Conservation (phyloP, 1,140 invertebrate genomes). For the Ridgeia piscesae region DNA sequence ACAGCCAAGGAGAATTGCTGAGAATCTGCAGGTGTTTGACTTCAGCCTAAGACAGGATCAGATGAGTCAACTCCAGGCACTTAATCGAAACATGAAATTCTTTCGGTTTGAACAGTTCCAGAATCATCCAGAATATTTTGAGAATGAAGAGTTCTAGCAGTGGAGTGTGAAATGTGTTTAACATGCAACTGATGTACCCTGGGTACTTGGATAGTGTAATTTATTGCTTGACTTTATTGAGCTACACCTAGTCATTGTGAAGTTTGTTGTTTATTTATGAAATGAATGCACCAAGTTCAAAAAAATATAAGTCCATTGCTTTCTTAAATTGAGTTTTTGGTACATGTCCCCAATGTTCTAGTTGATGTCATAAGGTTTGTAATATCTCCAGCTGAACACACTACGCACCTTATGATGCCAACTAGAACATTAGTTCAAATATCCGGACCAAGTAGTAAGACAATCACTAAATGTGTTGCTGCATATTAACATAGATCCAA, state of each 20-base stretch:
- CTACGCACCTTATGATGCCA: no score
- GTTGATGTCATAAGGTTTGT: no score
- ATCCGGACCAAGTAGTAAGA: no score
- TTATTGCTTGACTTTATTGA: background rate
- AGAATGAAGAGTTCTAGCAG: constrained; percentile 41
- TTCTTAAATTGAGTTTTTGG: no score
- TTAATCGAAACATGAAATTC: constrained; percentile 39
- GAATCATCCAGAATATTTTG: constrained; percentile 41
- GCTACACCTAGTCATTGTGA: background rate
- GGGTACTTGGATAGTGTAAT: background rate
- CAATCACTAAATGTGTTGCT: no score
- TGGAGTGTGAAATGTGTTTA: background rate
- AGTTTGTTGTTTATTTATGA: background rate
- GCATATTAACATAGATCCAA: no score
- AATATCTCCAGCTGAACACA: no score
- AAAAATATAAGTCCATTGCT: no score
- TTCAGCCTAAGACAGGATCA: constrained; percentile 34
- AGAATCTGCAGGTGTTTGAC: constrained; percentile 60
- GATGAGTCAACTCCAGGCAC: constrained; percentile 32
- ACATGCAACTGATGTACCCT: background rate
- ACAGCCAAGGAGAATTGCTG: constrained; percentile 69
- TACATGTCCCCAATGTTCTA: no score
- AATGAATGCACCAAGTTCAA: no score
- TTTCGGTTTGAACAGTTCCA: constrained; percentile 39
- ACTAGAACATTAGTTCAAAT: no score